Percentiles rank a stretch among this genome's conserved stretches.
These are phyloP conservation scores for Liparis tanakae DNA, from an alignment of 2,797 vertebrate species.

Conservation along the genomic window DNA sequence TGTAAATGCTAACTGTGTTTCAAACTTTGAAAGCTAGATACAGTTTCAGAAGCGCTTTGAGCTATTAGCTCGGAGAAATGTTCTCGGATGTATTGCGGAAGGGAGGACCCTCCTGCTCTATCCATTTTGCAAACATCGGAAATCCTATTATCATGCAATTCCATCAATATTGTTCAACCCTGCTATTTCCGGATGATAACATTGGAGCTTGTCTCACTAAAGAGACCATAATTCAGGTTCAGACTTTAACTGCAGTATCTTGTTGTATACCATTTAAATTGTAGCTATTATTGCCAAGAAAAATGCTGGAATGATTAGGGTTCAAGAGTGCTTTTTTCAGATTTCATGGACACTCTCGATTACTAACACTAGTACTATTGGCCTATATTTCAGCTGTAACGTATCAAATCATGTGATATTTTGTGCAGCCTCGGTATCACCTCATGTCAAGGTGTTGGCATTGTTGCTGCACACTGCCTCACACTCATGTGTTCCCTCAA, in stretches of 20 bases:
- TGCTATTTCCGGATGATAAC: conserved; percentile 14
- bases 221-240: not conserved
- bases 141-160: conserved; percentile 18
- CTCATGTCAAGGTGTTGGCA: conserved; percentile 46
- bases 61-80: conserved; percentile 3
- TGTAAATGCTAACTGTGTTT: conserved; percentile 11
- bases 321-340: conserved; percentile 13
- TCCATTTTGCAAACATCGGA: conserved; percentile 31
- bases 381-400: conserved; percentile 25
- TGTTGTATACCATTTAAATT: conserved; percentile 5
- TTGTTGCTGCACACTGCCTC: conserved; percentile 65
- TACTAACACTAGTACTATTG: conserved; percentile 6
- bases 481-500: conserved; percentile 67
- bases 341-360: conserved; percentile 31
- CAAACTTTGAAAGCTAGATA: conserved; percentile 4
- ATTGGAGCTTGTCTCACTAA: conserved; percentile 23
- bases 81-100: not conserved
- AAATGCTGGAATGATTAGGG: conserved; percentile 4
- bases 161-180: not conserved
- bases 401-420: conserved; percentile 15
- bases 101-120: not conserved
- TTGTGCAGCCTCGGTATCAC: conserved; percentile 27
- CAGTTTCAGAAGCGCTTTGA: conserved; percentile 8
- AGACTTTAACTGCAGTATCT: not conserved
- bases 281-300: conserved; percentile 4